A percentile compares a stretch with the other conserved stretches of the same genome.
Conservation (phyloP, 1,140 invertebrate genomes). For the Scaptomyza pallida region DNA sequence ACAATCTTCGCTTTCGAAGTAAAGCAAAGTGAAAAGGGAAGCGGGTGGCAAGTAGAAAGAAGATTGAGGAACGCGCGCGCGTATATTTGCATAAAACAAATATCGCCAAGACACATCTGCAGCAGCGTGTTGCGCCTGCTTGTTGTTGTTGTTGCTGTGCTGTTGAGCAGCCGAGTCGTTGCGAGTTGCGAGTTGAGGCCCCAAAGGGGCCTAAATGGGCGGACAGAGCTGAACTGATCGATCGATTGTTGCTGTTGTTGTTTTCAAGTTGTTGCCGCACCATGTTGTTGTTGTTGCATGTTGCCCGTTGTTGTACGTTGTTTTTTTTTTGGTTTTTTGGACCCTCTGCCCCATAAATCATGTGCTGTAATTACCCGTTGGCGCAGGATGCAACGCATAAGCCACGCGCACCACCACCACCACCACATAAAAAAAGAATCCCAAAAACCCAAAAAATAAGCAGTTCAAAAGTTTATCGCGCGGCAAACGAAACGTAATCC, state of each 20-base stretch:
- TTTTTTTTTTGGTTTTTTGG: conserved; percentile 16
- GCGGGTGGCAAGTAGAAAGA: background rate
- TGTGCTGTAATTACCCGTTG: conserved; percentile 82
- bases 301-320: conserved; percentile 15
- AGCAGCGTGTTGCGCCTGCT: conserved; percentile 29
- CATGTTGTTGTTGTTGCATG: conserved; percentile 1
- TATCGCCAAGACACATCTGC: conserved; percentile 44
- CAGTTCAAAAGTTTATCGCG: conserved; percentile 73
- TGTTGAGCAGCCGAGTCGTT: background rate
- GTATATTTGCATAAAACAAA: conserved; percentile 71
- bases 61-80: background rate
- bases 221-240: conserved; percentile 82
- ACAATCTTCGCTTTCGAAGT: conserved; percentile 37
- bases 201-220: conserved; percentile 82
- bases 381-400: conserved; percentile 78
- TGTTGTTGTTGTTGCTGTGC: conserved; percentile 21
- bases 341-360: conserved; percentile 74
- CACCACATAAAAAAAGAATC: background rate
- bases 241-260: conserved; percentile 67
- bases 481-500: conserved; percentile 24
- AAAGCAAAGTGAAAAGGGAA: background rate
- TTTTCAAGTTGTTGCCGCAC: conserved; percentile 5
- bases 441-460: background rate
- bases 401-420: conserved; percentile 58
- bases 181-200: conserved; percentile 7